Evolutionary conservation across 2,797 vertebrate genomes (phyloP), one percentile per base, ranked within the genome.

Genomic region (Sciaenops ocellatus): DNA sequence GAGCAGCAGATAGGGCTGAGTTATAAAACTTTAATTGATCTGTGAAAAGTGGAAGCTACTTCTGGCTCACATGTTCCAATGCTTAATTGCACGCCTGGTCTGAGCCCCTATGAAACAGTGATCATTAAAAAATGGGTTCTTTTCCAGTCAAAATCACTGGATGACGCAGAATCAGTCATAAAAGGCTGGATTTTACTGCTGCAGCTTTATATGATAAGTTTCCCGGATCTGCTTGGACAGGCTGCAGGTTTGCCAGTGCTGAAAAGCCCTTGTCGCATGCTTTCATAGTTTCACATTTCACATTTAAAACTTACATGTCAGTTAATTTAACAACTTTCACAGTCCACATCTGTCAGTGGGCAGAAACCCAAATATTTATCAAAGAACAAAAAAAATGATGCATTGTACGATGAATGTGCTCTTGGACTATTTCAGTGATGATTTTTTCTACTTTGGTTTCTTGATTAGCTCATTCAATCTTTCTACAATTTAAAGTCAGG

Each of bases 21-120:
- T 88, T 91, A 88, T 95, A 95, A 95, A 95, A 94, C 88, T 94
- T 94, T 93, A 95, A 95, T 94, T 94, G 93, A 95, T 94, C 92
- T 93, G 93, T 94, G 93, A 94, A 94, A 92, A 91, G 90, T 94
- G 89, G 92, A 94, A 94, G 94, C 93, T 94, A 94, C 94, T 91
- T 90, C 90, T 91, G 84, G 89, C 82, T 90, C 86, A 90, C 90
- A 91, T 93, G 92, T 94, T 94, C 92, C 90, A 80, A 28, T 84
- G 83, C 85, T 93, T 94, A 94, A 95, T 93, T 94, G 93, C 79
- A 66, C 47, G 94, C 88, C 90, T 90, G 88, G 63, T 93, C 90
- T 92, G 87, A 89, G 90, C 86, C 85, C 76, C 82, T 85, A 86
- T 90, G 86, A 94, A 94, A 92, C 86, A 80, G 88, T 69, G 79